Evolutionary conservation across 2,888 invertebrate species (phyloP).

Genomic region (Baronia brevicornis): DNA sequence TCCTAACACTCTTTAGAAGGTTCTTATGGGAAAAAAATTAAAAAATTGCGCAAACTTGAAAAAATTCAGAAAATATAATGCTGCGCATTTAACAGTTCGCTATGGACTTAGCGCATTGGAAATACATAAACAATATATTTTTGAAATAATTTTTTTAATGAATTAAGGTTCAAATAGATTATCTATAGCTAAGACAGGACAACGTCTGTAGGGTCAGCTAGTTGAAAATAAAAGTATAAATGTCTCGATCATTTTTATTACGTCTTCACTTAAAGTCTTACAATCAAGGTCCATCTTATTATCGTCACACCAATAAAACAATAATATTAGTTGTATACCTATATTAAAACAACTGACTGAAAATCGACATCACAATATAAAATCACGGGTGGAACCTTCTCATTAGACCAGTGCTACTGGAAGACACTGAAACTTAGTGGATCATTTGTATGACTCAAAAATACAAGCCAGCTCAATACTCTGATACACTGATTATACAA

Average conservation of each 20-base stretch:
- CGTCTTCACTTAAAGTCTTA: conserved; percentile 61
- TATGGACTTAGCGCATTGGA: too few species aligned
- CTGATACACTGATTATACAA: conserved; percentile 14
- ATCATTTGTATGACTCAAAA: conserved; percentile 28
- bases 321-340: conserved; percentile 23
- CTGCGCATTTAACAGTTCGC: too few species aligned
- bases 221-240: conserved; percentile 29
- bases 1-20: too few species aligned
- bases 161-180: too few species aligned
- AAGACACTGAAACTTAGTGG: conserved; percentile 53
- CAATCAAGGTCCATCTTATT: conserved; percentile 61
- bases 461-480: conserved; percentile 22
- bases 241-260: conserved; percentile 63
- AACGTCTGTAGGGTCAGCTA: too few species aligned
- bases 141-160: too few species aligned
- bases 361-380: conserved; percentile 51
- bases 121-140: too few species aligned
- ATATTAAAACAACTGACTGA: conserved; percentile 58
- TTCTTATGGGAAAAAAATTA: too few species aligned
- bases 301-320: conserved; percentile 62
- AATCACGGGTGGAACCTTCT: conserved; percentile 31
- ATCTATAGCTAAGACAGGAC: too few species aligned
- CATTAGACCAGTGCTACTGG: conserved; percentile 57
- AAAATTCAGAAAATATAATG: too few species aligned
- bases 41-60: too few species aligned